Evolutionary conservation across 2,888 invertebrate genomes (phyloP), one percentile per base, ranked within the genome.

Genomic region (Acrocera orbiculus): DNA sequence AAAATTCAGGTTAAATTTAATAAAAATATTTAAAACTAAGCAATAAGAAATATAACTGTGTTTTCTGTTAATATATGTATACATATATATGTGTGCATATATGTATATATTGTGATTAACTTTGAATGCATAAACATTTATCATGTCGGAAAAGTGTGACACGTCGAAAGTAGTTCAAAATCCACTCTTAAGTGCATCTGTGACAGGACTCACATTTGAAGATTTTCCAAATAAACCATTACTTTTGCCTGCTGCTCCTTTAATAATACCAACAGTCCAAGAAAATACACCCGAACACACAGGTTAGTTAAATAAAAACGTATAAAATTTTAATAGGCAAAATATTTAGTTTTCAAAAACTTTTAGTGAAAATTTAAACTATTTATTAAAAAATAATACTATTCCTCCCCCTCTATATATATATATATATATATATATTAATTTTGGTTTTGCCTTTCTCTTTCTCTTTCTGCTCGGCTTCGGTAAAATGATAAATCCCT

Each of bases 171-270:
- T 34, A 19, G 19, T 34, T 14, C 67, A 67, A 65, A 81, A 81
- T 61, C 73, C 79, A 19, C 64, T 81, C 46, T 64, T 82, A 41
- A 75, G 73, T 46, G 74, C 72, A 34, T 76, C 79, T 38, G 76
- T 78, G 41, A 73, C 72, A 44, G 76, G 76, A 34, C 68, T 73
- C 44, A 73, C 76, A 10, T 67, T 74, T 35, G 79, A 80, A 46
- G 77, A 77, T 58, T 73, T 76, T 61, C 66, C 73, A 43, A 72
- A 75, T 52, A 73, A 74, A 58, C 71, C 76, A 37, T 61, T 79
- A 39, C 60, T 80, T 48, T 62, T 79, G 51, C 79, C 80, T 47
- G 76, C 74, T 23, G 63, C 64, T 30, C 59, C 63, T 36, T 52
- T 54, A 5, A 47, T 55, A 40, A 46, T 51, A 20, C 47, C 17